Evolutionary conservation across 2,113 vertebrate genomes (phyloP).

Genomic region (Tylochromis polylepis): DNA sequence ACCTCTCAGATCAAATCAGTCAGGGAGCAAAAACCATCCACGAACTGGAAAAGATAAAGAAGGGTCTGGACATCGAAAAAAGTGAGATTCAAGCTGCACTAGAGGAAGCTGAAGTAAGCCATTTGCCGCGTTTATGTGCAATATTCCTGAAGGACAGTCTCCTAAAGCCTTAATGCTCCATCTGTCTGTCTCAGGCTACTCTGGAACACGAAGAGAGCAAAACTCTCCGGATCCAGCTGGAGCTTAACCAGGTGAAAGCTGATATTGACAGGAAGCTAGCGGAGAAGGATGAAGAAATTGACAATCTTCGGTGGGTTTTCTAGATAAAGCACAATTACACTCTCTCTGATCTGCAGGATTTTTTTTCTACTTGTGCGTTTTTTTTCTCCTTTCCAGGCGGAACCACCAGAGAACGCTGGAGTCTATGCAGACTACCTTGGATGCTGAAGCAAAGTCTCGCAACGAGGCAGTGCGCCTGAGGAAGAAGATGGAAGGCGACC

Average conservation of each 20-base stretch:
- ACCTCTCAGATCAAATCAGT: slow-evolving; percentile 88
- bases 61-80: slow-evolving; percentile 85
- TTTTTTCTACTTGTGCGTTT: background rate
- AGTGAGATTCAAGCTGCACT: slow-evolving; percentile 87
- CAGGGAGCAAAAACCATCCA: slow-evolving; percentile 86
- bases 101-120: slow-evolving; percentile 88
- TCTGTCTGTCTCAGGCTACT: slow-evolving; percentile 74
- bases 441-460: slow-evolving; percentile 84
- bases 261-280: slow-evolving; percentile 88
- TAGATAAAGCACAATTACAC: background rate
- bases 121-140: background rate
- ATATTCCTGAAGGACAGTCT: background rate
- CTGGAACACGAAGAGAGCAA: slow-evolving; percentile 94
- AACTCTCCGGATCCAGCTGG: slow-evolving; percentile 86
- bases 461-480: slow-evolving; percentile 86
- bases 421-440: slow-evolving; percentile 86
- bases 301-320: slow-evolving; percentile 81
- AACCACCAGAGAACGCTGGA: slow-evolving; percentile 89
- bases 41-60: slow-evolving; percentile 93
- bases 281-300: slow-evolving; percentile 89
- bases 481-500: slow-evolving; percentile 94
- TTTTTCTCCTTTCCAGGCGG: slow-evolving; percentile 60
- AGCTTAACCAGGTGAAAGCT: slow-evolving; percentile 88
- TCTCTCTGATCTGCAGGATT: background rate
- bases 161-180: background rate